Evolutionary conservation across 2,113 vertebrate species (phyloP).

Genomic region (Neopipo cinnamomea): DNA sequence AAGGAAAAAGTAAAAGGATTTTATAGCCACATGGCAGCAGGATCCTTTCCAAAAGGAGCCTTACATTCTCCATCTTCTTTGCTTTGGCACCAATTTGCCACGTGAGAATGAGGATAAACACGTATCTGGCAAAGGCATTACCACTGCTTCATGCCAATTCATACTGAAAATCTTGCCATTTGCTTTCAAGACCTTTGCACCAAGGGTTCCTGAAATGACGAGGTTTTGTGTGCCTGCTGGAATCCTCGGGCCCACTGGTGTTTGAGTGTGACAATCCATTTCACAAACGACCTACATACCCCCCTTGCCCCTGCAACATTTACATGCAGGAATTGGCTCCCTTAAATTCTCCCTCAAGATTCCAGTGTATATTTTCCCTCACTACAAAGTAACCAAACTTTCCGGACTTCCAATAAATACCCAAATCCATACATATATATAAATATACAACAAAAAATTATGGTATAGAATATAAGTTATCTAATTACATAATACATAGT

Average conservation of each 20-base stretch:
- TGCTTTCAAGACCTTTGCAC: background rate
- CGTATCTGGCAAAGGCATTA: background rate
- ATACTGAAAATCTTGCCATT: background rate
- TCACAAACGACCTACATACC: background rate
- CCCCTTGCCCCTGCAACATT: accelerated
- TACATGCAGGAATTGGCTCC: background rate
- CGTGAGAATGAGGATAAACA: background rate
- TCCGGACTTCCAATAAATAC: background rate
- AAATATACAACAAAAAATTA: background rate
- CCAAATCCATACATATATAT: background rate
- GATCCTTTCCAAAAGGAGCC: background rate
- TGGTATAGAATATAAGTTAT: background rate
- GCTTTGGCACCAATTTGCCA: background rate
- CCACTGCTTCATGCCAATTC: background rate
- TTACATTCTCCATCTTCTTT: background rate
- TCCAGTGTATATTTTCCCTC: background rate
- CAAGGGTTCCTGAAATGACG: background rate
- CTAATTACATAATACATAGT: background rate
- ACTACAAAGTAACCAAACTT: background rate
- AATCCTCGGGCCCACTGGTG: too few relatives aligned
- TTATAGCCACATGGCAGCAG: background rate
- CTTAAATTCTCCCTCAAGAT: background rate
- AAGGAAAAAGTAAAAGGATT: background rate
- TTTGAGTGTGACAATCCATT: background rate
- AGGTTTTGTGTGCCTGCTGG: background rate